phyloP scores from a whole-genome alignment of 92 coral and sea anemone genomes.

The Zoanthus gigantus region DNA sequence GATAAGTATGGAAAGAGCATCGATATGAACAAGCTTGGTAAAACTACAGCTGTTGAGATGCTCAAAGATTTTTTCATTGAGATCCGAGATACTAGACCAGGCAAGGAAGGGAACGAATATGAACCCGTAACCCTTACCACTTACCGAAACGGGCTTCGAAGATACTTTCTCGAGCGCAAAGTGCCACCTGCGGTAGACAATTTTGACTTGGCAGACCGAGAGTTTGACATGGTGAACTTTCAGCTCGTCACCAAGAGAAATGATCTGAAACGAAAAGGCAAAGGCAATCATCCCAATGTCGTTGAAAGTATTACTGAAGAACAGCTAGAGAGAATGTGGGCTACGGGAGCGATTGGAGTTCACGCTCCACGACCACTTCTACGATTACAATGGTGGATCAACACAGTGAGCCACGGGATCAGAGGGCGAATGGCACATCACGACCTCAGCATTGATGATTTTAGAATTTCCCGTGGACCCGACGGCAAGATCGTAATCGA shows the following conservation, averaged over 20 bases:
- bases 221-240: conserved; percentile 97
- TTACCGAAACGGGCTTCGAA: conserved; percentile 95
- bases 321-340: conserved; percentile 99
- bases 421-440: conserved; percentile 99
- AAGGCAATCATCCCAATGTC: conserved; percentile 99
- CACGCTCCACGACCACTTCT: conserved; percentile 97
- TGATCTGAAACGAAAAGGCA: conserved; percentile 98
- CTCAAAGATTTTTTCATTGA: conserved; percentile 98
- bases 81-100: conserved; percentile 99
- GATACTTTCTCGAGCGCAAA: conserved; percentile 98
- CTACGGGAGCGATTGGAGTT: conserved; percentile 97
- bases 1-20: conserved; percentile 95
- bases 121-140: conserved; percentile 99
- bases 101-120: conserved; percentile 99
- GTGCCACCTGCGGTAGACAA: conserved; percentile 98
- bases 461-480: conserved; percentile 96
- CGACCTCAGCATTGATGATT: conserved; percentile 96
- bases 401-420: conserved; percentile 97
- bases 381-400: conserved; percentile 99
- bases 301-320: conserved; percentile 99
- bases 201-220: conserved; percentile 99
- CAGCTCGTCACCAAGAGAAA: conserved; percentile 97
- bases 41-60: conserved; percentile 89
- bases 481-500: conserved; percentile 98
- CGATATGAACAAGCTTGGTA: conserved; percentile 94